Evolutionary conservation across 37 sponge, comb jelly and placozoan species (phyloP).

Genomic region (Crambe crambe): DNA sequence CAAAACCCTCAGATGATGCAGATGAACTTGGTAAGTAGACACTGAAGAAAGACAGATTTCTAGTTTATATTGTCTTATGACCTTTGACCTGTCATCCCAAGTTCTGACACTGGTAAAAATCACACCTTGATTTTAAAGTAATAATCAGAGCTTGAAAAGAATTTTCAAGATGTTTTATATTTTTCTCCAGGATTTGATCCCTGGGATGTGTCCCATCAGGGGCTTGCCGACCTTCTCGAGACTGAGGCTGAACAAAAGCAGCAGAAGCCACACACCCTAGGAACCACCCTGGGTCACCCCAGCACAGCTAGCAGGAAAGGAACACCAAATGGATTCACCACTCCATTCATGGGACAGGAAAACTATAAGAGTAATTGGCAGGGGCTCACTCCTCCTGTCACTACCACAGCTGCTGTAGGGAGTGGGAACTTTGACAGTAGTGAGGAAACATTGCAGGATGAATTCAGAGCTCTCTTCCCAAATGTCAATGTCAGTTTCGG

Average conservation of each 20-base stretch:
- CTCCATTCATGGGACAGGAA: not conserved
- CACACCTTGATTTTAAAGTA: no score
- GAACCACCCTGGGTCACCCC: not conserved
- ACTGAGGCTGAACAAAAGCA: slow-evolving; percentile 25
- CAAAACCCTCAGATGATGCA: not conserved
- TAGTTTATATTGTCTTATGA: no score
- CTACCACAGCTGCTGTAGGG: not conserved
- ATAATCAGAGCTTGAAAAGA: no score
- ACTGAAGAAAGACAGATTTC: no score
- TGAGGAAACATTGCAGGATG: slow-evolving; percentile 41
- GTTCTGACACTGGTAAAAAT: no score
- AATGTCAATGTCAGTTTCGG: slow-evolving; percentile 66
- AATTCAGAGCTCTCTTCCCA: slow-evolving; percentile 55
- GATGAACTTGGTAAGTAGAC: slow-evolving; percentile 51
- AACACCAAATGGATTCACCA: not conserved
- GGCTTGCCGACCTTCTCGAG: slow-evolving; percentile 60
- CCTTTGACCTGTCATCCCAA: not conserved
- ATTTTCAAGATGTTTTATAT: no score
- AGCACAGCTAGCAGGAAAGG: not conserved
- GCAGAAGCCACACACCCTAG: not conserved
- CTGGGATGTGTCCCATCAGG: slow-evolving; percentile 56
- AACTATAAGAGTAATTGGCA: not conserved
- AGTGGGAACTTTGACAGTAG: not conserved
- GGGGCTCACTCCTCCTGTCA: not conserved
- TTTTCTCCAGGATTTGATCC: slow-evolving; percentile 59